phyloP scores from a whole-genome alignment of 2,888 invertebrate species.

The Linyphia triangularis region DNA sequence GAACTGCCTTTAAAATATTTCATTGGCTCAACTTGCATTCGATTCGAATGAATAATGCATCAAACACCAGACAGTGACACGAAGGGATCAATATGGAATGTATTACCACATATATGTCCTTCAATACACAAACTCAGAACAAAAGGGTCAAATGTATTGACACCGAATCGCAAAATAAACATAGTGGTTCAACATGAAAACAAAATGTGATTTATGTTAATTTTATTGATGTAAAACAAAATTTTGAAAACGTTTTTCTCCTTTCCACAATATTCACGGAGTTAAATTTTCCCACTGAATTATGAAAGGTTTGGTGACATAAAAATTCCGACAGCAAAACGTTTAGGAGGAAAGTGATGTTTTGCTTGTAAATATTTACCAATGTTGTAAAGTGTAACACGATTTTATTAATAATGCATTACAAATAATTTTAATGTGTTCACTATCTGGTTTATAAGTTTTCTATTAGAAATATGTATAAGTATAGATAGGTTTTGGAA shows the following conservation, averaged over 20 bases:
- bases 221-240: constrained; percentile 50
- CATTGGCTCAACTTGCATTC: constrained; percentile 8
- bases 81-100: constrained; percentile 34
- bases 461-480: no score
- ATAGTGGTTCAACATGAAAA: constrained; percentile 4
- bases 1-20: neutral
- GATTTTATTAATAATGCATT: no score
- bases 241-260: neutral
- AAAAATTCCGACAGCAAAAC: constrained; percentile 20
- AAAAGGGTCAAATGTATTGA: constrained; percentile 1
- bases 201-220: constrained; percentile 23
- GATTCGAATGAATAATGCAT: constrained; percentile 43
- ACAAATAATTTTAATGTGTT: no score
- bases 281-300: constrained; percentile 29
- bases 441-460: no score
- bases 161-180: constrained; percentile 2
- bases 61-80: neutral
- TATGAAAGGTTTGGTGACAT: neutral
- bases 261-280: constrained; percentile 24
- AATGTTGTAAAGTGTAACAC: no score
- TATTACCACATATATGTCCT: neutral
- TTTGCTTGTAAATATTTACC: no score
- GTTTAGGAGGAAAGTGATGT: no score
- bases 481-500: no score
- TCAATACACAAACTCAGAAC: constrained; percentile 1